Percentiles rank a stretch among this genome's conserved stretches.
These are phyloP conservation scores for Todiramphus saurophagus DNA, from an alignment of 2,113 vertebrate genomes.

Conservation along the genomic window DNA sequence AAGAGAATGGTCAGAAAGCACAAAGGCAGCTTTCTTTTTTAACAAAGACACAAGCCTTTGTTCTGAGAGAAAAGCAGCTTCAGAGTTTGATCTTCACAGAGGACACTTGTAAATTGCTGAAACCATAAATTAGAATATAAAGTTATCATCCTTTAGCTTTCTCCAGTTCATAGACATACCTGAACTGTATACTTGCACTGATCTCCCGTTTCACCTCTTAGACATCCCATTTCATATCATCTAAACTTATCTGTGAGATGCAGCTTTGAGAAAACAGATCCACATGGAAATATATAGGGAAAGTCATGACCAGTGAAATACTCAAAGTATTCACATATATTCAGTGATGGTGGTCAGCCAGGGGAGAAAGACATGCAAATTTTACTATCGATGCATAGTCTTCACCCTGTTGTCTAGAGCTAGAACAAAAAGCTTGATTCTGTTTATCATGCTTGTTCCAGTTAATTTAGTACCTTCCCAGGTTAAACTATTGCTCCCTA, in stretches of 20 bases:
- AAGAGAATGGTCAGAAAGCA: slow-evolving; percentile 55
- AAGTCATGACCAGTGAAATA: not conserved
- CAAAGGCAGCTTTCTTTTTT: slow-evolving; percentile 32
- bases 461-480: slow-evolving; percentile 55
- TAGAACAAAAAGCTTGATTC: slow-evolving; percentile 49
- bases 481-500: slow-evolving; percentile 53
- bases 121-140: not conserved
- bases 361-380: not conserved
- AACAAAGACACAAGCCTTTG: slow-evolving; percentile 45
- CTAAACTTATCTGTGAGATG: not conserved
- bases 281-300: not conserved
- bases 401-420: not conserved
- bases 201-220: not conserved
- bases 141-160: not conserved
- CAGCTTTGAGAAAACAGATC: not conserved
- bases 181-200: not conserved
- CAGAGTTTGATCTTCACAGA: slow-evolving; percentile 36
- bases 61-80: slow-evolving; percentile 45
- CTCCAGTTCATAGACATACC: not conserved
- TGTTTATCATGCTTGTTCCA: slow-evolving; percentile 44
- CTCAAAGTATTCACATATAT: not conserved
- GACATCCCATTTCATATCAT: not conserved
- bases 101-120: slow-evolving; percentile 12
- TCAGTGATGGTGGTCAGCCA: not conserved
- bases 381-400: not conserved